phyloP scores from a whole-genome alignment of 1,140 invertebrate genomes.

The Musca vetustissima region DNA sequence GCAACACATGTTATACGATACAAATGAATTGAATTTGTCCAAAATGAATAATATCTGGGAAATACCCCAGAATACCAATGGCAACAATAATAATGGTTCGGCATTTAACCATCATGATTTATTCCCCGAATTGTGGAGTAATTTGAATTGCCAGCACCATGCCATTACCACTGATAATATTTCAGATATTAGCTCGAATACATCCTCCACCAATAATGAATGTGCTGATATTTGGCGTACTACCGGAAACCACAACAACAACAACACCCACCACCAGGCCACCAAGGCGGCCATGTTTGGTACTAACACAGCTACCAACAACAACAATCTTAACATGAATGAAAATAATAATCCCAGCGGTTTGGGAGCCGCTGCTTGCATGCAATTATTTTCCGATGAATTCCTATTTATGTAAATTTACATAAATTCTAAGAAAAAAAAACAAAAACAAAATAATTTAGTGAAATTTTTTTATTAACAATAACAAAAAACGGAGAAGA shows the following conservation, averaged over 20 bases:
- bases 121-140: conserved; percentile 48
- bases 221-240: neutral
- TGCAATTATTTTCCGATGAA: conserved; percentile 64
- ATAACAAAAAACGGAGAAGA: no score
- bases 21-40: conserved; percentile 31
- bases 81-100: conserved; percentile 18
- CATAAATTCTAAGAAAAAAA: no score
- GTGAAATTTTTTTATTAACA: conserved; percentile 18
- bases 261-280: neutral
- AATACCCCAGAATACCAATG: conserved; percentile 36
- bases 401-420: conserved; percentile 62
- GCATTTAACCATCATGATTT: conserved; percentile 31
- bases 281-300: conserved; percentile 11
- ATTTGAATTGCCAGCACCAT: neutral
- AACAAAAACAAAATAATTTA: conserved; percentile 26
- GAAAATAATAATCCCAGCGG: conserved; percentile 40
- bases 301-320: conserved; percentile 30
- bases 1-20: neutral
- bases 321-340: conserved; percentile 28
- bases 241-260: neutral
- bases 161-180: conserved; percentile 12
- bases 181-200: conserved; percentile 44
- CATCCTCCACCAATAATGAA: neutral
- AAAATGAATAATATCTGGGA: conserved; percentile 51
- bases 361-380: conserved; percentile 55